Evolutionary conservation across 2,888 invertebrate species (phyloP), one percentile per base, ranked within the genome.

Genomic region (Acholoe squamosa): DNA sequence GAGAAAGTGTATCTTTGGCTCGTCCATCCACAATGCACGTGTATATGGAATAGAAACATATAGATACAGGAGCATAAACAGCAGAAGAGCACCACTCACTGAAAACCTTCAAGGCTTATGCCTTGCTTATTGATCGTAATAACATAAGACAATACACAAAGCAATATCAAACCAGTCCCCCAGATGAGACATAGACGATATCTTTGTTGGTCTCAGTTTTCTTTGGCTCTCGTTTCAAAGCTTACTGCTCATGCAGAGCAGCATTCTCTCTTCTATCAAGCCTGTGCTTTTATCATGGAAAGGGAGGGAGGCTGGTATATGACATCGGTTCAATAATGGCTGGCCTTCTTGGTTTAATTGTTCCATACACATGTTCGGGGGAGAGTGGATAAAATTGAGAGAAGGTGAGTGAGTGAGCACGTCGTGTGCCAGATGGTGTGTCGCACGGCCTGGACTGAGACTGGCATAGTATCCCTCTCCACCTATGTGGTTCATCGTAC

Each of bases 321-420:
- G 34, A 80, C 22, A 43, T 19, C 5, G 43, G 43, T 34, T 80
- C 80, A 80, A 80, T 80, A 80, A 0, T 19, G 34, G 10, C 34
- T 80, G 80, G 80, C 80, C 80, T 33, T 33, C 80, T 80, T 22
- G 43, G 80, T 80, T 80, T 80, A 80, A 80, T 80, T 80, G 80
- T 80, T 80, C 34, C 80, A 80, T 80, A 80, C 80, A 80, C 43
- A 80, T 43, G 80, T 80, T 5, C 10, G 33, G 10, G 43, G 80
- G 0, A 7, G 34, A 22, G 33, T 16, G 1, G 25, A 5, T 28
- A 31, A 31, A 31, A 28, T 76, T 19, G 76, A 28, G 3, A 16
- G 25, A 28, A 31, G 76, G 76, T 1, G 19, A 76, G 7, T 28
- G 76, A 16, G 76, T 61, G 43, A 80, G 80, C 25, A 71, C 16